phyloP scores from a whole-genome alignment of 2,888 invertebrate species.

The Cerastis leucographa region DNA sequence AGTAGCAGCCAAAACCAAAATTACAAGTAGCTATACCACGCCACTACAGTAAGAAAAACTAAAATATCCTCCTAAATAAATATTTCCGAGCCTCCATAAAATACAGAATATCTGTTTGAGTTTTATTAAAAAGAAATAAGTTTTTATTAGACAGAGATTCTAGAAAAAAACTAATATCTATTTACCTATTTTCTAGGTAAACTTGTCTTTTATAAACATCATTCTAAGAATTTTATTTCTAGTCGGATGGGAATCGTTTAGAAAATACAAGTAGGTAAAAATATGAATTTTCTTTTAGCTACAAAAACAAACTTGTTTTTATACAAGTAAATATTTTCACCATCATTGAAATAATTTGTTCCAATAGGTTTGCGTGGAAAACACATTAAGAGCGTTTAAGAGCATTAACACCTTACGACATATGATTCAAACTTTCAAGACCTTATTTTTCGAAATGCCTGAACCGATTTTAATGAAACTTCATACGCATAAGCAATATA shows the following conservation, averaged over 20 bases:
- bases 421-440: no score
- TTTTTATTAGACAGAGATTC: not conserved
- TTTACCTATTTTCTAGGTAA: not conserved
- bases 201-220: not conserved
- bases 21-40: no score
- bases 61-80: not conserved
- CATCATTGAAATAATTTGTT: not conserved
- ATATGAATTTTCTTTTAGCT: not conserved
- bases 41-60: not conserved
- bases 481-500: no score
- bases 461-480: no score
- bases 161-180: not conserved
- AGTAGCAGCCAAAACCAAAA: no score
- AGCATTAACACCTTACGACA: no score
- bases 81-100: not conserved
- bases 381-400: no score
- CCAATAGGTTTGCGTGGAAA: not conserved
- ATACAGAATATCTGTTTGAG: not conserved
- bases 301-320: not conserved
- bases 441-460: no score
- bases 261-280: not conserved
- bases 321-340: not conserved
- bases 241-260: not conserved
- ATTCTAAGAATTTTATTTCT: not conserved
- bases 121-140: not conserved